Conservation (phyloP, 2,888 invertebrate genomes). For the Drosophila conformis region DNA sequence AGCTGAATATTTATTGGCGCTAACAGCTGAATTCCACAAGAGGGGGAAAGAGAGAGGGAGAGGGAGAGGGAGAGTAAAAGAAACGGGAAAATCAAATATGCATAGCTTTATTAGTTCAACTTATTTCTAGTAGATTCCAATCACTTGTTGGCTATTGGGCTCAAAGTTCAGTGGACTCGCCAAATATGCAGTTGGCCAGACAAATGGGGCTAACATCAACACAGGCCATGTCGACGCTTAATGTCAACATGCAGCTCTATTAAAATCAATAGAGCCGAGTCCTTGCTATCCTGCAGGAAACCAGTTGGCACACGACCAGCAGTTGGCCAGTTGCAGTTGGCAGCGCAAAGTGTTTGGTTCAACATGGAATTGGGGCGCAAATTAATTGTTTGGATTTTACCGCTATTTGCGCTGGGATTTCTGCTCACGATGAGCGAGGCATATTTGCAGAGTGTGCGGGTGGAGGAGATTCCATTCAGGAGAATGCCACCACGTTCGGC, state of each 20-base stretch:
- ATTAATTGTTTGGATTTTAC: constrained; percentile 58
- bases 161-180: constrained; percentile 58
- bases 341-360: constrained; percentile 11
- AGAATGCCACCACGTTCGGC: constrained; percentile 15
- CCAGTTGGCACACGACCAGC: background rate
- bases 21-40: background rate
- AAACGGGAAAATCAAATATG: background rate
- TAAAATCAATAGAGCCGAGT: constrained; percentile 69
- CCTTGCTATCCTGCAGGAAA: constrained; percentile 39
- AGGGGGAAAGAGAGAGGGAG: background rate
- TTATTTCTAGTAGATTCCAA: background rate
- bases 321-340: constrained; percentile 55
- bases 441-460: constrained; percentile 68
- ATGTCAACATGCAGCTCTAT: constrained; percentile 45
- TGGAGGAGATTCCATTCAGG: constrained; percentile 79
- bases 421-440: constrained; percentile 65
- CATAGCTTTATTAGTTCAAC: background rate
- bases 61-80: background rate
- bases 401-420: constrained; percentile 64
- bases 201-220: constrained; percentile 51
- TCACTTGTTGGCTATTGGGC: constrained; percentile 16
- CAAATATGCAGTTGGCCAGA: background rate
- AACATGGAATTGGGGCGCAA: constrained; percentile 55
- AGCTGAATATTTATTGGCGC: constrained; percentile 22
- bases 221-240: constrained; percentile 18